Evolutionary conservation across 2,888 invertebrate species (phyloP).

Genomic region (Melinaea marsaeus): DNA sequence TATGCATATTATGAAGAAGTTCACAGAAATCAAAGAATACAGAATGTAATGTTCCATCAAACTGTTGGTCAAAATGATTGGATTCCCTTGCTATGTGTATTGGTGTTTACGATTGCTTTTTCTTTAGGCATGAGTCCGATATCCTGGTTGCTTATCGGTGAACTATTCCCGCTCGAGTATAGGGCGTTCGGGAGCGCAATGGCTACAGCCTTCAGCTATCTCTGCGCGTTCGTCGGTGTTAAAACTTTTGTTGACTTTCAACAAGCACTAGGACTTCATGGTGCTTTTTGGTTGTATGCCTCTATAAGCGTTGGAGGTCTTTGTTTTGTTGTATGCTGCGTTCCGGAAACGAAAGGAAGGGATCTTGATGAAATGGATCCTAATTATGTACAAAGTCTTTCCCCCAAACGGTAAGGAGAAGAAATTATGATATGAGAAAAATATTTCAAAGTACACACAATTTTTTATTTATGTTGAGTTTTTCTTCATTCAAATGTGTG

Average conservation of each 20-base stretch:
- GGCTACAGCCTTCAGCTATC: conserved; percentile 91
- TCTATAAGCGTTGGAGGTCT: conserved; percentile 88
- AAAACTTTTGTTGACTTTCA: conserved; percentile 92
- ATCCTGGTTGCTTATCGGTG: conserved; percentile 90
- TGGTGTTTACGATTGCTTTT: conserved; percentile 90
- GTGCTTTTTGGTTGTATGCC: conserved; percentile 93
- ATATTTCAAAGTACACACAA: neutral
- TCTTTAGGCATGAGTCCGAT: conserved; percentile 93
- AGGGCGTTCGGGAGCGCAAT: conserved; percentile 92
- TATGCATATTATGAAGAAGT: conserved; percentile 89
- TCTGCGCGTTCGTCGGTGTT: conserved; percentile 90
- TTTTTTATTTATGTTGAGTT: neutral
- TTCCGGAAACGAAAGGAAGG: conserved; percentile 94
- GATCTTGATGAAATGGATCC: conserved; percentile 93
- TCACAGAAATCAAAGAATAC: conserved; percentile 75
- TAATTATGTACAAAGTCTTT: conserved; percentile 76
- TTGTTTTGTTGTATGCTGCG: conserved; percentile 90
- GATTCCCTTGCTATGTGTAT: conserved; percentile 89
- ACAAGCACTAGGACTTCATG: conserved; percentile 84
- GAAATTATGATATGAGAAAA: neutral
- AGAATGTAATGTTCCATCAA: conserved; percentile 72
- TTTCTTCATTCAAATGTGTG: neutral
- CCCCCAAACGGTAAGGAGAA: conserved; percentile 62
- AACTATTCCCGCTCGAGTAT: conserved; percentile 89
- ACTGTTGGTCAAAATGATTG: conserved; percentile 83